Evolutionary conservation across 1,140 invertebrate genomes (phyloP).

Genomic region (Danaus melanippus): DNA sequence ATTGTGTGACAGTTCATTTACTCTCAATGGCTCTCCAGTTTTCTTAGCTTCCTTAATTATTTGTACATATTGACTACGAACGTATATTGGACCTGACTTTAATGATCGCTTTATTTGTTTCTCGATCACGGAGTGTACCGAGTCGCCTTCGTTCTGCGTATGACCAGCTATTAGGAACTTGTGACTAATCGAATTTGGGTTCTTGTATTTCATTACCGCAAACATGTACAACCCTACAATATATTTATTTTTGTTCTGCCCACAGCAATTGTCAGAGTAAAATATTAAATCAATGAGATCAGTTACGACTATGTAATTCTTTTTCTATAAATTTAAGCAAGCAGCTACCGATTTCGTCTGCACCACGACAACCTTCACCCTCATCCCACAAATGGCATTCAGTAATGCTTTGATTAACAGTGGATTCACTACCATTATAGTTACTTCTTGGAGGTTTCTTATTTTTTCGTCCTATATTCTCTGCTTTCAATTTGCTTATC

Average conservation of each 20-base stretch:
- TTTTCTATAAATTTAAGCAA: slow-evolving; percentile 20
- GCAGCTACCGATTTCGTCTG: slow-evolving; percentile 19
- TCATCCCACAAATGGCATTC: slow-evolving; percentile 19
- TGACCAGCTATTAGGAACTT: slow-evolving; percentile 18
- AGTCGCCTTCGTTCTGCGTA: slow-evolving; percentile 18
- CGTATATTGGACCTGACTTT: slow-evolving; percentile 31
- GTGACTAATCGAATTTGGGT: slow-evolving; percentile 19
- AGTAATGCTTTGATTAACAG: slow-evolving; percentile 13
- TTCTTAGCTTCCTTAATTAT: slow-evolving; percentile 34
- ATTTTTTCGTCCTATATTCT: slow-evolving; percentile 2
- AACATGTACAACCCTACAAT: slow-evolving; percentile 17
- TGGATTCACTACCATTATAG: background rate
- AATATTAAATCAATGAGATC: slow-evolving; percentile 11
- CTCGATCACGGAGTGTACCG: slow-evolving; percentile 18
- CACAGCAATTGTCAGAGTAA: slow-evolving; percentile 17
- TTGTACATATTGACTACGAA: slow-evolving; percentile 24
- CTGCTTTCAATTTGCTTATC: slow-evolving; percentile 18
- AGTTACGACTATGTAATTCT: slow-evolving; percentile 8
- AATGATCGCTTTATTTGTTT: slow-evolving; percentile 14
- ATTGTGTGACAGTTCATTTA: slow-evolving; percentile 27
- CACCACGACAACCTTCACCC: slow-evolving; percentile 16
- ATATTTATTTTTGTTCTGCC: slow-evolving; percentile 19
- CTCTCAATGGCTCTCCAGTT: slow-evolving; percentile 25
- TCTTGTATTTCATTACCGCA: slow-evolving; percentile 13
- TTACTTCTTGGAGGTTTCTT: slow-evolving; percentile 7